Percentiles rank a stretch among this genome's conserved stretches.
Conservation (phyloP, 1,140 invertebrate genomes). For the Spodoptera litura region DNA sequence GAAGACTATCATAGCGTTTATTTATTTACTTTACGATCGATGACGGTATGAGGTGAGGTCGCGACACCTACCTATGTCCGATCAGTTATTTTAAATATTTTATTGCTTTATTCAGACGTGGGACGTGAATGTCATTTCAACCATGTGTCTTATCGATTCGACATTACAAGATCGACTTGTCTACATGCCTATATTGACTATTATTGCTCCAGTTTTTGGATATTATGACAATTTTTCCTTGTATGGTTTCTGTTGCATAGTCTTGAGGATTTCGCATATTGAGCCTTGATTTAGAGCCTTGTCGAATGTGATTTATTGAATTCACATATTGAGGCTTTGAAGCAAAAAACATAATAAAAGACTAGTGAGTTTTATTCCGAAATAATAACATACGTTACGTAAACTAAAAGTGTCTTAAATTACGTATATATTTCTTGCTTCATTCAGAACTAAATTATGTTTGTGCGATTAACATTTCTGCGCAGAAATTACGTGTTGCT, state of each 20-base stretch:
- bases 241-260: not conserved
- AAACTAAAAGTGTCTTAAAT: not conserved
- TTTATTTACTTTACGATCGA: conserved; percentile 38
- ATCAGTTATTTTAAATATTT: conserved; percentile 45
- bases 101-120: conserved; percentile 29
- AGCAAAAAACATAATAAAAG: not conserved
- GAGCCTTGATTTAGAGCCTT: not conserved
- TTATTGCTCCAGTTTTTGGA: conserved; percentile 30
- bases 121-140: conserved; percentile 34
- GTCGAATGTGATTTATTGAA: not conserved
- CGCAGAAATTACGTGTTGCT: conserved; percentile 16
- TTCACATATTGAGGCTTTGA: not conserved
- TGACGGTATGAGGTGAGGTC: conserved; percentile 18
- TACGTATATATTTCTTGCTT: not conserved
- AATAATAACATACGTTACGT: not conserved
- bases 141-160: conserved; percentile 31
- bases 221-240: conserved; percentile 9
- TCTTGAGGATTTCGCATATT: conserved; percentile 5
- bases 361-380: no score
- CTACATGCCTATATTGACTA: conserved; percentile 26
- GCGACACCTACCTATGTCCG: conserved; percentile 28
- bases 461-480: not conserved
- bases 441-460: not conserved
- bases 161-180: conserved; percentile 15
- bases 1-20: conserved; percentile 27